Evolutionary conservation across 2,797 vertebrate genomes (phyloP).

Genomic region (Schizopygopsis malacanthus): DNA sequence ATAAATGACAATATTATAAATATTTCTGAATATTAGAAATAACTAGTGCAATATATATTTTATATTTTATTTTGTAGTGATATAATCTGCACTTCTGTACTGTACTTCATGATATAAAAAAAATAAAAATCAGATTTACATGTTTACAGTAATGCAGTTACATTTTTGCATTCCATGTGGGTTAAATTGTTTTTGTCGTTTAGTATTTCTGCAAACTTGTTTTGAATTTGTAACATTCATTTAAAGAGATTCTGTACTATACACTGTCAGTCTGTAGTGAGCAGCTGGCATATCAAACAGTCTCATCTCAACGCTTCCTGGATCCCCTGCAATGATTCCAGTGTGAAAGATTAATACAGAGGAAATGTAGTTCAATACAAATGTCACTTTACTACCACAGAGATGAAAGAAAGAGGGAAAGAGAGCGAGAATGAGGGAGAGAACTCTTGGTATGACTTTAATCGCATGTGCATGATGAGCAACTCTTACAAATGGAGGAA

Average conservation of each 20-base stretch:
- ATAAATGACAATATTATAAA: neutral
- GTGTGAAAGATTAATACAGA: constrained; percentile 43
- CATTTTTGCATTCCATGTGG: neutral
- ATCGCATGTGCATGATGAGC: constrained; percentile 29
- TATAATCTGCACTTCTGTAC: no score
- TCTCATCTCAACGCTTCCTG: constrained; percentile 22
- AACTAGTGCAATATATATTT: neutral
- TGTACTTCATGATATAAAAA: neutral
- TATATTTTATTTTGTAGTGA: neutral
- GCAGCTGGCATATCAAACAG: constrained; percentile 39
- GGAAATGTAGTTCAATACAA: constrained; percentile 44
- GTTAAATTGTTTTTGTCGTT: neutral
- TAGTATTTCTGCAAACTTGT: neutral
- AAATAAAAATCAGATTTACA: neutral
- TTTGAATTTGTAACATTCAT: neutral
- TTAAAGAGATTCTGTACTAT: neutral
- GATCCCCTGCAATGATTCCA: constrained; percentile 24
- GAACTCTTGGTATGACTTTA: constrained; percentile 30
- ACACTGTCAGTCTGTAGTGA: neutral
- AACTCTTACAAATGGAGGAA: constrained; percentile 26
- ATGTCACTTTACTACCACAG: constrained; percentile 28
- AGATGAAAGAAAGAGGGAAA: constrained; percentile 39
- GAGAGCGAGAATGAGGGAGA: constrained; percentile 22
- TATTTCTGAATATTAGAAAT: neutral
- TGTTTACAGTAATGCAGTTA: neutral